phyloP scores from a whole-genome alignment of 2,113 vertebrate genomes.

The Ophthalmolycus amberensis region DNA sequence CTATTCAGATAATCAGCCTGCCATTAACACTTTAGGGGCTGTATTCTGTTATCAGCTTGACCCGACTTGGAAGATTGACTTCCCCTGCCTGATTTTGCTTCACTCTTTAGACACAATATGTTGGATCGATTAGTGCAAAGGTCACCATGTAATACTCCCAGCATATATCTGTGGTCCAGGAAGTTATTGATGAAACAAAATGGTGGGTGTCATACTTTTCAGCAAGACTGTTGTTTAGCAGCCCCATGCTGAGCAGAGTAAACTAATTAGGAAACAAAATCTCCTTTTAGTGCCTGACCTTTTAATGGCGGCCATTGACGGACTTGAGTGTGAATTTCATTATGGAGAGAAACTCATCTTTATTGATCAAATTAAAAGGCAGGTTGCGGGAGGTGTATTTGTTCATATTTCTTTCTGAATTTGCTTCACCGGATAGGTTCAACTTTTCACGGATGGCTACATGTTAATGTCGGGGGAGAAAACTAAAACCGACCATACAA shows the following conservation, averaged over 20 bases:
- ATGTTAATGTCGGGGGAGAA: neutral
- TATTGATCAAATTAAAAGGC: conserved; percentile 78
- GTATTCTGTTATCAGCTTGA: conserved; percentile 68
- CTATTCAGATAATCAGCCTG: conserved; percentile 75
- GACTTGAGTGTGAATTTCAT: conserved; percentile 76
- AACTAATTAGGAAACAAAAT: conserved; percentile 74
- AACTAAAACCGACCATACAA: neutral
- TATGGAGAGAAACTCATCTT: conserved; percentile 78
- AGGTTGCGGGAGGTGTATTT: conserved; percentile 49
- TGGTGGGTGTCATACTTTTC: conserved; percentile 62
- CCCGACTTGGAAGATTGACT: conserved; percentile 44
- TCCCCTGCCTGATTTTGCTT: conserved; percentile 28
- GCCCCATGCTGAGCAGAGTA: conserved; percentile 55
- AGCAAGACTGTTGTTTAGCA: conserved; percentile 46
- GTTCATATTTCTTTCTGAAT: conserved; percentile 10
- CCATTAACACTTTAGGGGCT: conserved; percentile 69
- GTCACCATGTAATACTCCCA: conserved; percentile 70
- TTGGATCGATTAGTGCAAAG: conserved; percentile 75
- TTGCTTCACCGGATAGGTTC: neutral
- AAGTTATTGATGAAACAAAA: conserved; percentile 75
- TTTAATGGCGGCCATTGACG: conserved; percentile 70
- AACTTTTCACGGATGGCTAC: neutral
- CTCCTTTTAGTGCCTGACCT: conserved; percentile 78
- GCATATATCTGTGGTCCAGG: conserved; percentile 52
- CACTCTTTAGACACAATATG: conserved; percentile 54